Conservation (phyloP, 2,113 vertebrate species). For the Percina caprodes region DNA sequence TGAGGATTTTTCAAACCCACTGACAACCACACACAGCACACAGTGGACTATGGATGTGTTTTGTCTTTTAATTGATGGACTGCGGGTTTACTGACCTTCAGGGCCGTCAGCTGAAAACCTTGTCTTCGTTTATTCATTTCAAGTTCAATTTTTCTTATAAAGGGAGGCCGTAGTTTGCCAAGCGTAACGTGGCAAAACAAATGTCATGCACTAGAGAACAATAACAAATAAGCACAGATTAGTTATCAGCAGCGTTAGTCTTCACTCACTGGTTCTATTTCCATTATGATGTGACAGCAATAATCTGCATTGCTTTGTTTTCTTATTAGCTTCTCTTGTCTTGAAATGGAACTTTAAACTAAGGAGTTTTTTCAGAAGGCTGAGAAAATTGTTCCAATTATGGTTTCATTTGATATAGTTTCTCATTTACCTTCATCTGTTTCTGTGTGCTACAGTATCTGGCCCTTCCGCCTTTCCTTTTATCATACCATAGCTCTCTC, state of each 20-base stretch:
- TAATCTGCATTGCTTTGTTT: conserved; percentile 1
- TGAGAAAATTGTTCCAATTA: conserved; percentile 18
- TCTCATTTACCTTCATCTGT: conserved; percentile 1
- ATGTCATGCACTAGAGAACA: conserved; percentile 40
- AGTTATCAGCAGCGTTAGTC: conserved; percentile 10
- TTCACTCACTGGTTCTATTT: conserved; percentile 15
- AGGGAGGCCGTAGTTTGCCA: conserved; percentile 13
- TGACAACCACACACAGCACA: background rate
- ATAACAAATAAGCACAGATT: conserved; percentile 34
- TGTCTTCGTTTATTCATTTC: conserved; percentile 41
- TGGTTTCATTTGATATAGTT: conserved; percentile 3
- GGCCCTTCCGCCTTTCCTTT: conserved; percentile 28
- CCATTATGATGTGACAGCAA: conserved; percentile 19
- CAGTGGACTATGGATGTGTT: conserved; percentile 33
- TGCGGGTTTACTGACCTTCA: conserved; percentile 30
- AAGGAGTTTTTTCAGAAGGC: background rate
- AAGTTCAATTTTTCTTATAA: conserved; percentile 35
- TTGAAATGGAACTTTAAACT: background rate
- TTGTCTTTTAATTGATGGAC: background rate
- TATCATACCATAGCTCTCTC: conserved; percentile 27
- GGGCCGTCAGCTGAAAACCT: conserved; percentile 6
- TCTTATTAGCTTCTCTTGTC: conserved; percentile 13
- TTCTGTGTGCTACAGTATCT: conserved; percentile 21
- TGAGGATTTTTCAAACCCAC: background rate
- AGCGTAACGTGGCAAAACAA: conserved; percentile 42